Conservation (phyloP, 2,888 invertebrate genomes). For the Papilio protenor region DNA sequence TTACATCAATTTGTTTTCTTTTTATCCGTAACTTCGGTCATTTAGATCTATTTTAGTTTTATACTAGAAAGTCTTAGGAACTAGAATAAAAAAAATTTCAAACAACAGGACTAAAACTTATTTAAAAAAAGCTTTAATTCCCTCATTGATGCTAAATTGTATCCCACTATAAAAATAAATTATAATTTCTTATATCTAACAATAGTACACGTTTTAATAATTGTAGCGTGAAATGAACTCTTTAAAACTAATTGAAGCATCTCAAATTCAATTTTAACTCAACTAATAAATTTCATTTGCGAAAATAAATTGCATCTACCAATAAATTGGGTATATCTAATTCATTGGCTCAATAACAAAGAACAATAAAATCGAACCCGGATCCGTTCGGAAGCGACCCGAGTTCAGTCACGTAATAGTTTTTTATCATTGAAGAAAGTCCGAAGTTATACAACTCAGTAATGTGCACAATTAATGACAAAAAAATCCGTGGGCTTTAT, state of each 20-base stretch:
- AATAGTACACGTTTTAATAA: not conserved
- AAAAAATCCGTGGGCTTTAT: slow-evolving; percentile 41
- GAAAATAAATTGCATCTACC: not conserved
- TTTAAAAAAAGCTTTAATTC: no score
- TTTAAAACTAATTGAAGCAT: not conserved
- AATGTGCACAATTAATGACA: slow-evolving; percentile 49
- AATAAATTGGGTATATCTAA: slow-evolving; percentile 9
- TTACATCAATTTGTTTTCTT: not conserved
- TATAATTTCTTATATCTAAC: not conserved
- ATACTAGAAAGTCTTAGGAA: not conserved
- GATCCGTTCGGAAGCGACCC: slow-evolving; percentile 23
- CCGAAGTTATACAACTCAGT: slow-evolving; percentile 47
- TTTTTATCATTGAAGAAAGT: slow-evolving; percentile 51
- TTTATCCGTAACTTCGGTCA: not conserved
- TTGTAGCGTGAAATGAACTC: not conserved
- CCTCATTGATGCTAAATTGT: no score
- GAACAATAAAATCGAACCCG: slow-evolving; percentile 29
- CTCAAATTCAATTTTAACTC: slow-evolving; percentile 4
- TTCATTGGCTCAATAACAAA: not conserved
- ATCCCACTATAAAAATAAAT: not conserved
- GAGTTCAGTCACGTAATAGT: slow-evolving; percentile 46
- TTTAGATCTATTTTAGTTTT: not conserved
- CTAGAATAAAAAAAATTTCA: not conserved
- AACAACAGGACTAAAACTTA: not conserved
- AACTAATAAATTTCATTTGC: not conserved